Conservation (phyloP, 2,888 invertebrate species). For the Bimastos eiseni region DNA sequence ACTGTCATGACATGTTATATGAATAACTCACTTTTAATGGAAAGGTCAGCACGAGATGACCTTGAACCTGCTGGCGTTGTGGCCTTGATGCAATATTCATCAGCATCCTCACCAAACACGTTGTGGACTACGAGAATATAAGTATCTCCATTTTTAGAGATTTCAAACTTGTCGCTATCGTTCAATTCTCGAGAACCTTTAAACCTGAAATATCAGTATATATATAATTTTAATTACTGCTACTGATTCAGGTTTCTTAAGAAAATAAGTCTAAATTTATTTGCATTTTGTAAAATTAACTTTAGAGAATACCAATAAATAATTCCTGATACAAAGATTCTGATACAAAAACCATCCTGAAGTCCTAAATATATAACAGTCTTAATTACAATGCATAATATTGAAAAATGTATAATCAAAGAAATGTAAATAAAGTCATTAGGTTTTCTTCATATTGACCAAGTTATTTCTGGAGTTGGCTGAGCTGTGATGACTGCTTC, state of each 20-base stretch:
- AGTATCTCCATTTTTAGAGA: slow-evolving; percentile 82
- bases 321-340: not conserved
- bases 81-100: slow-evolving; percentile 94
- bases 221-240: not conserved
- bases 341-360: not conserved
- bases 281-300: not conserved
- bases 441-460: slow-evolving; percentile 66
- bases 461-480: slow-evolving; percentile 85
- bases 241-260: not conserved
- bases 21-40: slow-evolving; percentile 85
- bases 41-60: slow-evolving; percentile 89
- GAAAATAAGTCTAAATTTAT: not conserved
- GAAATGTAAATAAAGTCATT: not conserved
- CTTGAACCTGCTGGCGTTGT: slow-evolving; percentile 92
- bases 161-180: slow-evolving; percentile 81
- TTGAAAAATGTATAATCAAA: not conserved
- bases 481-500: slow-evolving; percentile 85
- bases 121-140: slow-evolving; percentile 87
- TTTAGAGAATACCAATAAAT: not conserved
- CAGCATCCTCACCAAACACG: slow-evolving; percentile 95
- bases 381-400: not conserved
- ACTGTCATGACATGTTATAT: not conserved
- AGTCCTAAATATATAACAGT: not conserved
- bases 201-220: slow-evolving; percentile 68
- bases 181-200: slow-evolving; percentile 95